A percentile compares a stretch with the other conserved stretches of the same genome.
phyloP scores from a whole-genome alignment of 2,888 invertebrate genomes.

The Andrena bicolor region DNA sequence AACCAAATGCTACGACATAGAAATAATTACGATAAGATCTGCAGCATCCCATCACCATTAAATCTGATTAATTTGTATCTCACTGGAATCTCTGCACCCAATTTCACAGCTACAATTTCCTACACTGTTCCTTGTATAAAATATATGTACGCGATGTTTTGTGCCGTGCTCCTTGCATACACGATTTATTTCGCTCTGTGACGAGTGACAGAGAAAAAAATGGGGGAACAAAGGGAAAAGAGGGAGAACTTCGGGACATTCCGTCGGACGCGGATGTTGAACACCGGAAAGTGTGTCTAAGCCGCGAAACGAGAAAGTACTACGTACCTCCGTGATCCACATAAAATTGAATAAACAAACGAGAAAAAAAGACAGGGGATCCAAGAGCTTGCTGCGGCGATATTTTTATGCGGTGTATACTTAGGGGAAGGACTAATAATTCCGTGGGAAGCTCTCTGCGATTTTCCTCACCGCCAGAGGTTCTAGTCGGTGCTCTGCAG shows the following conservation, averaged over 20 bases:
- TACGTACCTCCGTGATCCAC: background rate
- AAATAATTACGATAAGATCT: too few species aligned
- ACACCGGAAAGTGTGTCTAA: background rate
- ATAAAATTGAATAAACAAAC: constrained; percentile 23
- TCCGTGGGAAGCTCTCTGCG: background rate
- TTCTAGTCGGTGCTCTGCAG: background rate
- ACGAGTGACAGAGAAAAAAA: background rate
- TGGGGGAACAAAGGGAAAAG: background rate
- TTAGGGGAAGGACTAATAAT: constrained; percentile 8
- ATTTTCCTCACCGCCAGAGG: background rate
- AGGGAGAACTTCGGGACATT: background rate
- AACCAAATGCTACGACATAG: too few species aligned
- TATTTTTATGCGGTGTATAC: constrained; percentile 10
- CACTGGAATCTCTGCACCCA: too few species aligned
- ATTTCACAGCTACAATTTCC: too few species aligned
- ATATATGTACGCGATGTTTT: background rate
- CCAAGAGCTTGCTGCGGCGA: background rate
- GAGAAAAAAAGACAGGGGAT: constrained; percentile 3
- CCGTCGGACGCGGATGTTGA: constrained; percentile 6
- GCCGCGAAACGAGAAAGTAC: constrained; percentile 1
- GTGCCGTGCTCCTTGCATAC: background rate
- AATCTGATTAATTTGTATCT: too few species aligned
- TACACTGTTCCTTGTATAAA: background rate
- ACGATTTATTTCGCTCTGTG: background rate
- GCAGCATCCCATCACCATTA: too few species aligned